These are phyloP conservation scores for Ernsta delagoae DNA, from an alignment of 2,888 invertebrate species.

Conservation along the genomic window DNA sequence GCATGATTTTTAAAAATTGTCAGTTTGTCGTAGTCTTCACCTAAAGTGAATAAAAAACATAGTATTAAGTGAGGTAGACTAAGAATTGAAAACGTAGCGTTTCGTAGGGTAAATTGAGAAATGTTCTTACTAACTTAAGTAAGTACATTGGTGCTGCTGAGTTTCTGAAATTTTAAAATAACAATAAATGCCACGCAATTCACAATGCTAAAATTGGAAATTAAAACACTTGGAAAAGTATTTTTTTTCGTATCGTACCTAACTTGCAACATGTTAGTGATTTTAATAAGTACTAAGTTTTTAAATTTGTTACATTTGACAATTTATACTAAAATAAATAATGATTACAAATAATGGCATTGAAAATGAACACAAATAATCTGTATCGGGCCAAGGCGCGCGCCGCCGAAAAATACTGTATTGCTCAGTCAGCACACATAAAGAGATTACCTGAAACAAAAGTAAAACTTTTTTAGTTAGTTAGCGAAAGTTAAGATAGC, in stretches of 20 bases:
- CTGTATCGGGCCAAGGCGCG: constrained; percentile 42
- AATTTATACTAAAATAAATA: constrained; percentile 65
- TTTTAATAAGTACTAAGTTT: constrained; percentile 50
- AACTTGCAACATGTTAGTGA: constrained; percentile 6
- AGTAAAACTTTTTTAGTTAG: background rate
- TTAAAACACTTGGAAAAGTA: background rate
- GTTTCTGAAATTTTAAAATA: constrained; percentile 7
- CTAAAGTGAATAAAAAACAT: constrained; percentile 12
- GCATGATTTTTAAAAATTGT: constrained; percentile 23
- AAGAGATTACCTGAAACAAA: constrained; percentile 56
- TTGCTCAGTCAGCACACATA: constrained; percentile 64
- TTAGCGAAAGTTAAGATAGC: too few relatives aligned
- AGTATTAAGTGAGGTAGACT: constrained; percentile 11
- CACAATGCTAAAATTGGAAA: background rate
- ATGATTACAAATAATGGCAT: constrained; percentile 68
- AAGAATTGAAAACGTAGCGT: constrained; percentile 16
- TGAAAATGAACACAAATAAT: constrained; percentile 51
- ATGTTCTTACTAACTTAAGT: constrained; percentile 24
- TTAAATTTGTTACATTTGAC: constrained; percentile 56
- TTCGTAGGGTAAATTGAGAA: constrained; percentile 7
- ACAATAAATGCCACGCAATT: constrained; percentile 29
- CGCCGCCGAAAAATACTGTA: constrained; percentile 56
- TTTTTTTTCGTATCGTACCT: too few relatives aligned
- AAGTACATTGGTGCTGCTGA: constrained; percentile 35
- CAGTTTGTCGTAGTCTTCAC: constrained; percentile 5